Percentiles rank a stretch among this genome's conserved stretches.
phyloP scores from a whole-genome alignment of 2,888 invertebrate species.

The Ernsta delagoae region DNA sequence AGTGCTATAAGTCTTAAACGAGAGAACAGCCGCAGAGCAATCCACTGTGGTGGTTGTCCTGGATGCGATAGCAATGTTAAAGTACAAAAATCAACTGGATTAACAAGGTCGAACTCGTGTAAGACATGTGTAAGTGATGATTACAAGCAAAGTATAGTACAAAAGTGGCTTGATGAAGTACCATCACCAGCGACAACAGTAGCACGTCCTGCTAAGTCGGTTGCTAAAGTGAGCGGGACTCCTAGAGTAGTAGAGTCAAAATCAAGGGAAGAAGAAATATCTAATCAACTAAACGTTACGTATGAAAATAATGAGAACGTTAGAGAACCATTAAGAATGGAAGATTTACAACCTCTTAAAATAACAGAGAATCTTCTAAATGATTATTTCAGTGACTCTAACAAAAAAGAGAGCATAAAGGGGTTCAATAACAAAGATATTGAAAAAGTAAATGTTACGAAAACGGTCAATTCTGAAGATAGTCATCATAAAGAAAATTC shows the following conservation, averaged over 20 bases:
- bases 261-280: slow-evolving; percentile 50
- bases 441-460: slow-evolving; percentile 29
- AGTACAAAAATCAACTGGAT: slow-evolving; percentile 58
- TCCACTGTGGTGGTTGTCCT: slow-evolving; percentile 87
- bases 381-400: slow-evolving; percentile 47
- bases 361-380: slow-evolving; percentile 45
- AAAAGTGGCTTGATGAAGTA: slow-evolving; percentile 91
- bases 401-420: slow-evolving; percentile 26
- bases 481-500: slow-evolving; percentile 40
- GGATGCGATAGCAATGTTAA: slow-evolving; percentile 82
- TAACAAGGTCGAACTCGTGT: slow-evolving; percentile 80
- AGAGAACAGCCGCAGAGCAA: slow-evolving; percentile 85
- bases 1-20: slow-evolving; percentile 86
- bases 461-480: slow-evolving; percentile 27
- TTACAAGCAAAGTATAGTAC: slow-evolving; percentile 90
- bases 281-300: slow-evolving; percentile 27
- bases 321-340: slow-evolving; percentile 47
- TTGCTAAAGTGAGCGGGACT: slow-evolving; percentile 75
- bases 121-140: slow-evolving; percentile 86
- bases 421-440: slow-evolving; percentile 17
- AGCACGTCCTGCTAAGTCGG: slow-evolving; percentile 61
- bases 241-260: slow-evolving; percentile 67
- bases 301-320: slow-evolving; percentile 36
- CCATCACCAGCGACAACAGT: slow-evolving; percentile 66
- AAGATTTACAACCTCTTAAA: slow-evolving; percentile 46